Conservation (phyloP, 2,797 vertebrate species). For the Gouania willdenowi region DNA sequence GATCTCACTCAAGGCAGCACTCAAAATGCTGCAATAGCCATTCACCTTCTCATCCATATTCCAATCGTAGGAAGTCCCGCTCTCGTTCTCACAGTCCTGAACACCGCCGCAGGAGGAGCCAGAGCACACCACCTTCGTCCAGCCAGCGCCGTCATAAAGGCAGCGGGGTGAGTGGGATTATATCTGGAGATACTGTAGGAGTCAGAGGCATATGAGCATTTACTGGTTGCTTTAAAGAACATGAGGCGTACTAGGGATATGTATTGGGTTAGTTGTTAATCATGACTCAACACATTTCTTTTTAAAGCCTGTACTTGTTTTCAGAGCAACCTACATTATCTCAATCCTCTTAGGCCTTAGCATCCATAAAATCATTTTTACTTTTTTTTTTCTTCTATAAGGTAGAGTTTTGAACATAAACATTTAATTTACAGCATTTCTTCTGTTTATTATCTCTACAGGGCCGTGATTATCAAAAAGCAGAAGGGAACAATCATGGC, state of each 20-base stretch:
- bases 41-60: constrained; percentile 85
- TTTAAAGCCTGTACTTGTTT: background rate
- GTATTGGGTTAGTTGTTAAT: too few relatives aligned
- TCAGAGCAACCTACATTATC: background rate
- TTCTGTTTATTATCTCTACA: constrained; percentile 63
- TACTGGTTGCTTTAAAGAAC: too few relatives aligned
- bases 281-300: background rate
- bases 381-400: background rate
- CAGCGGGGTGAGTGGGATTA: constrained; percentile 80
- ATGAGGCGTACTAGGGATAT: too few relatives aligned
- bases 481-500: constrained; percentile 64
- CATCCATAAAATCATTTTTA: too few relatives aligned
- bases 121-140: constrained; percentile 89
- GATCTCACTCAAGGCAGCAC: constrained; percentile 85
- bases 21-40: constrained; percentile 84
- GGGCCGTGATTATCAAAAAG: constrained; percentile 71
- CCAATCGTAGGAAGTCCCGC: constrained; percentile 83
- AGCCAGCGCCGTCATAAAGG: constrained; percentile 83
- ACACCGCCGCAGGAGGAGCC: constrained; percentile 83
- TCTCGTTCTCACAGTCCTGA: constrained; percentile 88
- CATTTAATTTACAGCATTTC: too few relatives aligned
- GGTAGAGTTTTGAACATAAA: too few relatives aligned
- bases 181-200: background rate
- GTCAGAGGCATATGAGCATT: too few relatives aligned
- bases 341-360: too few relatives aligned